Conservation (phyloP, 2,888 invertebrate genomes). For the Drosophila nigricruria region DNA sequence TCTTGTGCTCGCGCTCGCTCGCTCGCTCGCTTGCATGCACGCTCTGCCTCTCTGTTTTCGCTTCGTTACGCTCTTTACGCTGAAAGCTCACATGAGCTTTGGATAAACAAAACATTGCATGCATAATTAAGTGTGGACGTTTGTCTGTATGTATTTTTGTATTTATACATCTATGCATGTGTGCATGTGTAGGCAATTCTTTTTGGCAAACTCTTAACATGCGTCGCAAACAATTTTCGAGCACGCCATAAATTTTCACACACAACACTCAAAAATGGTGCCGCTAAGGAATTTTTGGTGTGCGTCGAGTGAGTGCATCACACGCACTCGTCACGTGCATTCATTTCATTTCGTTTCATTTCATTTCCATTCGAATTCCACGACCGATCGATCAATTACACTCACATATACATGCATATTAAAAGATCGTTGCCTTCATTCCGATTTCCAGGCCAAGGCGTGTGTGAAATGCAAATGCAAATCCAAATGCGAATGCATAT, state of each 20-base stretch:
- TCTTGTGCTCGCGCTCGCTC: background rate
- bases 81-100: slow-evolving; percentile 49
- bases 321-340: slow-evolving; percentile 72
- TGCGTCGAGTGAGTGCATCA: slow-evolving; percentile 44
- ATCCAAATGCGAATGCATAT: slow-evolving; percentile 35
- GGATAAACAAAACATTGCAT: slow-evolving; percentile 33
- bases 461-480: slow-evolving; percentile 71
- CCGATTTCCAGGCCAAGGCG: slow-evolving; percentile 76
- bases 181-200: slow-evolving; percentile 16
- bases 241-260: slow-evolving; percentile 71
- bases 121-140: slow-evolving; percentile 28
- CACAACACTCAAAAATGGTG: slow-evolving; percentile 47
- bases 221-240: slow-evolving; percentile 56
- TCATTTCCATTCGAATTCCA: slow-evolving; percentile 51
- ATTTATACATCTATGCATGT: background rate
- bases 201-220: slow-evolving; percentile 56
- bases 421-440: slow-evolving; percentile 70
- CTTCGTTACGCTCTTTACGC: slow-evolving; percentile 26
- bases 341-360: slow-evolving; percentile 52
- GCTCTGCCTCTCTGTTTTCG: slow-evolving; percentile 15
- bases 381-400: slow-evolving; percentile 68
- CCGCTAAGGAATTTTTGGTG: slow-evolving; percentile 58
- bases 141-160: background rate
- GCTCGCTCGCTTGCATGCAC: background rate
- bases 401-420: slow-evolving; percentile 36